Base-by-base conservation (phyloP, 2,888 invertebrate species). In the Notodonta dromedarius region DNA sequence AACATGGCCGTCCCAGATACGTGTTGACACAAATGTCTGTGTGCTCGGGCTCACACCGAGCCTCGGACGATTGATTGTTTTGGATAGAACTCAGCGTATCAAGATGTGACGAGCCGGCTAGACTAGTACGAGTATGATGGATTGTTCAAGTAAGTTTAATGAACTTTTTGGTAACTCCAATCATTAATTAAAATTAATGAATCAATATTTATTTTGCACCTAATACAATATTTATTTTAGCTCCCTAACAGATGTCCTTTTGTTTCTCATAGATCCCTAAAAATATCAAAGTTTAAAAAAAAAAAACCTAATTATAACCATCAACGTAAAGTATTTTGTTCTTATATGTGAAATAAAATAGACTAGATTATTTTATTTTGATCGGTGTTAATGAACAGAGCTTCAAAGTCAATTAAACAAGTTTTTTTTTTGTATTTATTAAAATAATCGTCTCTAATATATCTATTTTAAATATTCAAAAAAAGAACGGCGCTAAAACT, bases 1-100 rank as follows among this genome's bases (percentile, higher is more conserved):
- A 91, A 92, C 86, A 92, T 80, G 81, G 82, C 75, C 82, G 87
- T 77, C 89, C 89, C 82, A 86, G 85, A 85, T 89, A 84, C 74
- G 71, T 76, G 74, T 83, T 80, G 78, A 84, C 80, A 79, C 74
- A 77, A 71, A 70, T 76, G 77, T 66, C 59, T 71, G 57, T 63
- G 61, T 66, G 59, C 65, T 65, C 63, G 7, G 8, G 50, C 50
- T 16, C 46, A 11, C 32, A 32, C 32, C 13, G 13, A 13, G 54
- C 73, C 68, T 66, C 64, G 58, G 71, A 67, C 61, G 61, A 73
- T 67, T 71, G 67, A 71, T 73, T 69, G 65, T 69, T 71, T 58
- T 14, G 32, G 62, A 64, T 57, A 14, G 62, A 54, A 56, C 57
- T 60, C 56, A 24, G 35, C 12, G 50, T 56, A 67, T 63, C 62